These are phyloP conservation scores for Ornithoptera alexandrae DNA, from an alignment of 2,888 invertebrate genomes.

Conservation along the genomic window DNA sequence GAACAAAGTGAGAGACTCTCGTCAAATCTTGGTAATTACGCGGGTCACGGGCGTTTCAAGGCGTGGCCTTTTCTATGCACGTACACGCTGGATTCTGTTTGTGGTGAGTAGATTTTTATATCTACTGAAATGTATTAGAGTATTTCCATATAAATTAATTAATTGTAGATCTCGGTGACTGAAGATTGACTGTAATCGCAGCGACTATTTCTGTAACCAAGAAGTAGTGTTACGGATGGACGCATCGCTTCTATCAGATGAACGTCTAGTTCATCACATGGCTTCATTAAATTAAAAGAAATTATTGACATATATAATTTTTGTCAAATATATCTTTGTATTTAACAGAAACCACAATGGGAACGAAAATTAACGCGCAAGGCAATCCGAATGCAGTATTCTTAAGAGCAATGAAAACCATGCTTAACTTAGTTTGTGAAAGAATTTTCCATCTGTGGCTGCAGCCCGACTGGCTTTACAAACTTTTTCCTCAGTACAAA, in stretches of 20 bases:
- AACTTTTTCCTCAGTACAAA: constrained; percentile 68
- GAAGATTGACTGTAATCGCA: too few species aligned
- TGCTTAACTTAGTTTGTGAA: constrained; percentile 54
- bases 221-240: too few species aligned
- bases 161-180: too few species aligned
- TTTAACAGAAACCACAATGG: constrained; percentile 62
- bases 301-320: background rate
- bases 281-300: too few species aligned
- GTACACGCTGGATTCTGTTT: constrained; percentile 82
- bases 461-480: constrained; percentile 79
- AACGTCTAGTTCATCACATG: too few species aligned
- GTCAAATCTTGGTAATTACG: constrained; percentile 50
- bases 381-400: constrained; percentile 55
- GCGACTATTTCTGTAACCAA: too few species aligned
- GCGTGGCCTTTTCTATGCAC: constrained; percentile 77
- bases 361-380: constrained; percentile 65
- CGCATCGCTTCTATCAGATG: too few species aligned
- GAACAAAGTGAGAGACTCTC: constrained; percentile 78
- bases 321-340: constrained; percentile 4
- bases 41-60: constrained; percentile 59
- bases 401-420: constrained; percentile 48
- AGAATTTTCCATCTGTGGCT: constrained; percentile 72
- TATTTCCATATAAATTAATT: too few species aligned
- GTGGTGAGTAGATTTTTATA: constrained; percentile 64
- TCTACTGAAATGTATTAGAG: too few species aligned